These are phyloP conservation scores for Baccha elongata DNA, from an alignment of 2,888 invertebrate genomes.

Conservation along the genomic window DNA sequence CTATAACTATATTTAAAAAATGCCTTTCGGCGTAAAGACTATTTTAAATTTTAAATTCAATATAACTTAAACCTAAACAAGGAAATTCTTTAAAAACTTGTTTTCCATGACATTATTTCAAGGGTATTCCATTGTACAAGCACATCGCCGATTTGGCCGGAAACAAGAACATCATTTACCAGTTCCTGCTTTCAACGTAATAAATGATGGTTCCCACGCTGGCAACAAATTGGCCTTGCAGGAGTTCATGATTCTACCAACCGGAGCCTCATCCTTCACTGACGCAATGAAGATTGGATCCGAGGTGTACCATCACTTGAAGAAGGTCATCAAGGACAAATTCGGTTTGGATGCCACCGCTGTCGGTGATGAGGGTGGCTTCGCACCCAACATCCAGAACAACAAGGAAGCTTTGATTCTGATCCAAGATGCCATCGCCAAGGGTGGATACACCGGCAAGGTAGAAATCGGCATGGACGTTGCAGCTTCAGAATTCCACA, in stretches of 20 bases:
- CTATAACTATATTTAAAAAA: too few species aligned
- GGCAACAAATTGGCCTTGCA: slow-evolving; percentile 99
- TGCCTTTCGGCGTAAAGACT: too few species aligned
- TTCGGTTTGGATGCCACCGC: slow-evolving; percentile 98
- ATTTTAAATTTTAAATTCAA: too few species aligned
- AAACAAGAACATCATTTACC: slow-evolving; percentile 95
- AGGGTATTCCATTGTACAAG: slow-evolving; percentile 94
- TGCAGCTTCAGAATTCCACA: slow-evolving; percentile 98
- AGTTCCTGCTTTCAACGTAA: slow-evolving; percentile 99
- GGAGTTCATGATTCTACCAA: slow-evolving; percentile 98
- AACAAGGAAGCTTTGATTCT: slow-evolving; percentile 96
- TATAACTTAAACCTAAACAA: too few species aligned
- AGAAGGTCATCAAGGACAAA: slow-evolving; percentile 98
- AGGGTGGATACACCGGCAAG: slow-evolving; percentile 98
- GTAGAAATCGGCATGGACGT: slow-evolving; percentile 99
- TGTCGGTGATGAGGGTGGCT: slow-evolving; percentile 99
- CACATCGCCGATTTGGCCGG: slow-evolving; percentile 98
- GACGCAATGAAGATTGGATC: slow-evolving; percentile 99
- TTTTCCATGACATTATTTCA: too few species aligned
- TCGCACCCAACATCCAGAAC: slow-evolving; percentile 98
- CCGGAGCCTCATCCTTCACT: slow-evolving; percentile 94
- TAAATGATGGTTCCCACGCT: slow-evolving; percentile 99
- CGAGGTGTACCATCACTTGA: slow-evolving; percentile 97
- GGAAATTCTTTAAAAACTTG: too few species aligned
- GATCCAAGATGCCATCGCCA: slow-evolving; percentile 93